These are phyloP conservation scores for Elgaria multicarinata DNA, from an alignment of 2,113 vertebrate genomes.

Conservation along the genomic window DNA sequence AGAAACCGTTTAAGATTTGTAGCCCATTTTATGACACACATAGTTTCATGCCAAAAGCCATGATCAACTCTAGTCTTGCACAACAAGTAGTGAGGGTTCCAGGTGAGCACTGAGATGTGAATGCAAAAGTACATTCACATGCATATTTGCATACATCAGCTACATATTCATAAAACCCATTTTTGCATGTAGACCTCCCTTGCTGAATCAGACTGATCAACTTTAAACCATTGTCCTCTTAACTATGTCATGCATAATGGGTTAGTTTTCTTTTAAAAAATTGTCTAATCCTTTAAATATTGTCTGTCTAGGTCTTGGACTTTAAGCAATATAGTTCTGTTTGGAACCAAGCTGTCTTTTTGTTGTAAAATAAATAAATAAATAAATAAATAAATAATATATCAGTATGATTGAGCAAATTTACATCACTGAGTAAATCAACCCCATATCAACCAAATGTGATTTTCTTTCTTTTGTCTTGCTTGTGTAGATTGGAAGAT, in stretches of 20 bases:
- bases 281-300: not conserved
- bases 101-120: not conserved
- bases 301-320: not conserved
- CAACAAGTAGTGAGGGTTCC: not conserved
- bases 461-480: slow-evolving; percentile 21
- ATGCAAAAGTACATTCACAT: not conserved
- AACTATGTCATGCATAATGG: not conserved
- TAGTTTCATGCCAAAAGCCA: not conserved
- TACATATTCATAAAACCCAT: not conserved
- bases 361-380: not conserved
- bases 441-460: not conserved
- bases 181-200: not conserved
- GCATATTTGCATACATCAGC: not conserved
- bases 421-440: not conserved
- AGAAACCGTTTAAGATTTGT: not conserved
- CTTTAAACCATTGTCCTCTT: not conserved
- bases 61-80: not conserved
- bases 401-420: not conserved
- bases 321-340: not conserved
- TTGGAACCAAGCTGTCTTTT: not conserved
- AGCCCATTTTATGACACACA: not conserved
- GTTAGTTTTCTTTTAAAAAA: slow-evolving; percentile 5
- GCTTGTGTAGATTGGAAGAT: slow-evolving; percentile 88
- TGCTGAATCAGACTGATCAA: not conserved
- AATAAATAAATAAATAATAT: too few species aligned